Percentiles rank a stretch among this genome's conserved stretches.
phyloP scores from a whole-genome alignment of 2,113 vertebrate species.

The Rafetus swinhoei region DNA sequence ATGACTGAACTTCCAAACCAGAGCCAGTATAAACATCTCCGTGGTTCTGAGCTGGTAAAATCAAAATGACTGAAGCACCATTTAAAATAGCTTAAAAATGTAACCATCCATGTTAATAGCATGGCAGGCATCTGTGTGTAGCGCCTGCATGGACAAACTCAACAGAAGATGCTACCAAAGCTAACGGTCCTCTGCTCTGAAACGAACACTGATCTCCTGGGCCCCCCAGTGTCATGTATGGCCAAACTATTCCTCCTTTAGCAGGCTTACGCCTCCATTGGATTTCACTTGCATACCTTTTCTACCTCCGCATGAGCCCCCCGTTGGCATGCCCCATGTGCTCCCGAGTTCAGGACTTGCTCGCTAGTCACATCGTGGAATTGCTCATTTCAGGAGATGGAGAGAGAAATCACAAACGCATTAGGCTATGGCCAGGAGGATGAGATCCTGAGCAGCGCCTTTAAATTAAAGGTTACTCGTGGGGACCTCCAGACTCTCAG shows the following conservation, averaged over 20 bases:
- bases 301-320: neutral
- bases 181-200: neutral
- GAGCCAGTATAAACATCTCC: neutral
- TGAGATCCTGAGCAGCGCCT: slow-evolving; percentile 88
- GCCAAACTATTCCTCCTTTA: neutral
- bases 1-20: neutral
- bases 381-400: slow-evolving; percentile 86
- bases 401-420: slow-evolving; percentile 82
- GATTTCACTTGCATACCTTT: neutral
- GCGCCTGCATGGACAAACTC: neutral
- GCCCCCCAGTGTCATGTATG: neutral
- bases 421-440: slow-evolving; percentile 79
- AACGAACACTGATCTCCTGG: neutral
- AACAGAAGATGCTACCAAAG: neutral
- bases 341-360: neutral
- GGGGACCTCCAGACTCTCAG: slow-evolving; percentile 88
- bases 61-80: neutral
- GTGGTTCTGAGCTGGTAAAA: neutral
- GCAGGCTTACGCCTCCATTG: neutral
- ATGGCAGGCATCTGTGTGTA: neutral
- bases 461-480: slow-evolving; percentile 89
- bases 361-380: neutral
- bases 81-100: neutral
- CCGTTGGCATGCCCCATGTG: neutral
- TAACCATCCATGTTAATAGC: neutral